Evolutionary conservation across 2,888 invertebrate genomes (phyloP).

Genomic region (Amphiduros pacificus): DNA sequence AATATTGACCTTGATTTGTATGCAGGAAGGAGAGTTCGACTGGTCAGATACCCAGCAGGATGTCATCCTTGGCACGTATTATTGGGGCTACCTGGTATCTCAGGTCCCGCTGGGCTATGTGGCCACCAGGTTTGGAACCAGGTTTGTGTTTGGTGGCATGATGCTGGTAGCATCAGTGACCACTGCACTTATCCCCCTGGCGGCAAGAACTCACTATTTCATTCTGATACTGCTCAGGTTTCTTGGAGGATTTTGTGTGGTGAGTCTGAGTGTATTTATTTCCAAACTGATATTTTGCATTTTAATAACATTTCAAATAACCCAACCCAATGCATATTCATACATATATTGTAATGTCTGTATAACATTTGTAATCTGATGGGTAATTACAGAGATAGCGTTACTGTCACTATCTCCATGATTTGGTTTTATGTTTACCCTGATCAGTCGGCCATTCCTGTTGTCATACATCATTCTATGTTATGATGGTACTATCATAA

Average conservation of each 20-base stretch:
- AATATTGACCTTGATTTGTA: background rate
- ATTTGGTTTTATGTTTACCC: no score
- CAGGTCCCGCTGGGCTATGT: conserved; percentile 48
- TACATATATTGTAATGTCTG: no score
- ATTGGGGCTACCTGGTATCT: conserved; percentile 25
- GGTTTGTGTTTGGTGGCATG: conserved; percentile 42
- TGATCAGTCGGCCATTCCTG: no score
- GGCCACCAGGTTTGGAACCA: conserved; percentile 46
- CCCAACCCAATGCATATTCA: no score
- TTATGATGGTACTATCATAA: no score
- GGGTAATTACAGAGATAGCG: no score
- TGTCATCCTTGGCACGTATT: conserved; percentile 22
- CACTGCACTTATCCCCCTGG: conserved; percentile 48
- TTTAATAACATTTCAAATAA: no score
- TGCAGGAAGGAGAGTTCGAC: conserved; percentile 23
- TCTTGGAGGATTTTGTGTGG: conserved; percentile 42
- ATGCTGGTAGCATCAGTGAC: conserved; percentile 42
- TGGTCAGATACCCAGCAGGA: conserved; percentile 19
- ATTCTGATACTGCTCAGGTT: conserved; percentile 40
- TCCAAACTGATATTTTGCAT: no score
- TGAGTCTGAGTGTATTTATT: no score
- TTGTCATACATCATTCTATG: no score
- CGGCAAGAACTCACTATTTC: conserved; percentile 37
- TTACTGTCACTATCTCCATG: no score
- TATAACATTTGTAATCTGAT: no score